Conservation (phyloP, 2,113 vertebrate genomes). For the Holacanthus passer region DNA sequence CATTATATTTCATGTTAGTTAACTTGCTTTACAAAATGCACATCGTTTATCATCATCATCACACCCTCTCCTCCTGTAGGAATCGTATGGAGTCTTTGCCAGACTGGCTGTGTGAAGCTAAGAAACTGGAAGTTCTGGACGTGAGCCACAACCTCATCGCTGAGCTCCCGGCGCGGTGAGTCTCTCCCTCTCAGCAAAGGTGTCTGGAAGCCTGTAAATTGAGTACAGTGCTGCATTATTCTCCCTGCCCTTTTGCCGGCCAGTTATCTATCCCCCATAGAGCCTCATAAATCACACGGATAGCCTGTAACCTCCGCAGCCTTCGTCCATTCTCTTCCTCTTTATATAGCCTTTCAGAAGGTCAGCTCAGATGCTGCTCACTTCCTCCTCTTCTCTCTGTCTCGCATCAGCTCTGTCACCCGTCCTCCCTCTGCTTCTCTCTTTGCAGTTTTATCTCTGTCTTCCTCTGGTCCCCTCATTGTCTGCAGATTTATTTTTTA, state of each 20-base stretch:
- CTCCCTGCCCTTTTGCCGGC: slow-evolving; percentile 49
- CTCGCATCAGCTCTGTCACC: slow-evolving; percentile 33
- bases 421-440: background rate
- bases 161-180: slow-evolving; percentile 94
- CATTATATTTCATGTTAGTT: background rate
- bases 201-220: slow-evolving; percentile 60
- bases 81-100: slow-evolving; percentile 93
- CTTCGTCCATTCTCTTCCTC: slow-evolving; percentile 43
- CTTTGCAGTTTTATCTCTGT: slow-evolving; percentile 22
- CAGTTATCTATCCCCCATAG: slow-evolving; percentile 60
- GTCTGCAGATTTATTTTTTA: slow-evolving; percentile 68
- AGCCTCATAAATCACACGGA: slow-evolving; percentile 75
- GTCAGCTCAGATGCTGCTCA: slow-evolving; percentile 55
- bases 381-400: slow-evolving; percentile 30
- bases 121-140: slow-evolving; percentile 95
- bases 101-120: slow-evolving; percentile 95
- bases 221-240: slow-evolving; percentile 49
- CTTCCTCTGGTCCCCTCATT: slow-evolving; percentile 24
- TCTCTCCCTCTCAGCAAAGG: slow-evolving; percentile 47
- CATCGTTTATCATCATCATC: slow-evolving; percentile 55
- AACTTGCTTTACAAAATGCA: slow-evolving; percentile 19
- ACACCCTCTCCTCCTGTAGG: slow-evolving; percentile 76
- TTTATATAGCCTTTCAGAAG: slow-evolving; percentile 63
- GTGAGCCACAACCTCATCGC: slow-evolving; percentile 92
- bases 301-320: slow-evolving; percentile 59